These are phyloP conservation scores for Drosophila picticornis DNA, from an alignment of 2,888 invertebrate species.

Conservation along the genomic window DNA sequence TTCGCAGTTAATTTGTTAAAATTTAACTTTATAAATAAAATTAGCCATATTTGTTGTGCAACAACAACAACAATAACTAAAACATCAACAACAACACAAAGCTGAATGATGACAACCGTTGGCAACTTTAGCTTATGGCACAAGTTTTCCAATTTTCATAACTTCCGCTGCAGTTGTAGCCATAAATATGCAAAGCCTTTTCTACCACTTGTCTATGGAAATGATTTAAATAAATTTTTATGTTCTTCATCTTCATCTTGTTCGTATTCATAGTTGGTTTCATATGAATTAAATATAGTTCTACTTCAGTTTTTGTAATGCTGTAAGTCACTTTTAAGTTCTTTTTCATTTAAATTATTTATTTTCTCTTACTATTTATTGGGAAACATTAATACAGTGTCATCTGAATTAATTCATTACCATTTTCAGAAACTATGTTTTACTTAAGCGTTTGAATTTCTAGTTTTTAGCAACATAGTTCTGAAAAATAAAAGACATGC, in stretches of 20 bases:
- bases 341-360: not conserved
- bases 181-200: conserved; percentile 68
- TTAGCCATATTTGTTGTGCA: conserved; percentile 48
- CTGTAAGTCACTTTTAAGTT: not conserved
- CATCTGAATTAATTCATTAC: not conserved
- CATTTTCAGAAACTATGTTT: not conserved
- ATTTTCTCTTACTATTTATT: not conserved
- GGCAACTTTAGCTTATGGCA: conserved; percentile 32
- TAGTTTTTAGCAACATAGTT: not conserved
- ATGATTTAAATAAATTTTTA: conserved; percentile 21
- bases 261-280: conserved; percentile 29
- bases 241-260: conserved; percentile 13
- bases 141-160: conserved; percentile 75
- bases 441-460: not conserved
- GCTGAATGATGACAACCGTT: conserved; percentile 35
- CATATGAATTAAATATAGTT: conserved; percentile 22
- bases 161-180: conserved; percentile 64
- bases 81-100: conserved; percentile 1
- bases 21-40: conserved; percentile 73
- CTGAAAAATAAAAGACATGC: not conserved
- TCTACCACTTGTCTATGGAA: conserved; percentile 30
- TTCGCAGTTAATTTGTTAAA: conserved; percentile 77
- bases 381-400: not conserved
- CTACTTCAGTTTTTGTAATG: not conserved
- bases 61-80: conserved; percentile 21